Evolutionary conservation across 2,888 invertebrate species (phyloP).

Genomic region (Branchipolynoe longqiensis): DNA sequence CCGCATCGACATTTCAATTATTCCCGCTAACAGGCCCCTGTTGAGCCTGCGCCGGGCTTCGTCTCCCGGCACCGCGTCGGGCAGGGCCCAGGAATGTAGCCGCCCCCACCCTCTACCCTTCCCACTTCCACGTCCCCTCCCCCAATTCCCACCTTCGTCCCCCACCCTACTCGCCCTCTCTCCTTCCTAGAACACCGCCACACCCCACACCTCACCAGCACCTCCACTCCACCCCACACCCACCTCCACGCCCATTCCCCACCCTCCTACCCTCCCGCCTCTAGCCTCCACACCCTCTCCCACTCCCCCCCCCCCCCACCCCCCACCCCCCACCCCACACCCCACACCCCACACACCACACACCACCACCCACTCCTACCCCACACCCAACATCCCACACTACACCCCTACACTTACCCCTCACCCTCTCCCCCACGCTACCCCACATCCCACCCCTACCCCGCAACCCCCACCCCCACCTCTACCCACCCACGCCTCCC

Average conservation of each 20-base stretch:
- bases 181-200: neutral
- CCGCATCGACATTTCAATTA: slow-evolving; percentile 56
- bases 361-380: too few relatives aligned
- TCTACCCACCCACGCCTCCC: neutral
- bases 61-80: neutral
- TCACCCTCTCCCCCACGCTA: neutral
- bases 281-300: too few relatives aligned
- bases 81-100: too few relatives aligned
- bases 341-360: neutral
- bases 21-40: slow-evolving; percentile 15
- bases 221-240: neutral
- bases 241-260: too few relatives aligned
- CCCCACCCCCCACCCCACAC: slow-evolving; percentile 36
- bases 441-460: neutral
- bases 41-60: neutral
- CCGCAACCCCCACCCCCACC: too few relatives aligned
- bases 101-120: too few relatives aligned
- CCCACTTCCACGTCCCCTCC: too few relatives aligned
- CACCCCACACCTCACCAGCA: slow-evolving; percentile 9
- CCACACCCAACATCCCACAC: too few relatives aligned
- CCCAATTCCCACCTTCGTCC: too few relatives aligned
- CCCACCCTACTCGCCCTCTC: too few relatives aligned
- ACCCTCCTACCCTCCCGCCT: too few relatives aligned
- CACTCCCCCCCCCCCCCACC: neutral
- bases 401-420: too few relatives aligned